Evolutionary conservation across 1,140 invertebrate genomes (phyloP).

Genomic region (Leptinotarsa texana): DNA sequence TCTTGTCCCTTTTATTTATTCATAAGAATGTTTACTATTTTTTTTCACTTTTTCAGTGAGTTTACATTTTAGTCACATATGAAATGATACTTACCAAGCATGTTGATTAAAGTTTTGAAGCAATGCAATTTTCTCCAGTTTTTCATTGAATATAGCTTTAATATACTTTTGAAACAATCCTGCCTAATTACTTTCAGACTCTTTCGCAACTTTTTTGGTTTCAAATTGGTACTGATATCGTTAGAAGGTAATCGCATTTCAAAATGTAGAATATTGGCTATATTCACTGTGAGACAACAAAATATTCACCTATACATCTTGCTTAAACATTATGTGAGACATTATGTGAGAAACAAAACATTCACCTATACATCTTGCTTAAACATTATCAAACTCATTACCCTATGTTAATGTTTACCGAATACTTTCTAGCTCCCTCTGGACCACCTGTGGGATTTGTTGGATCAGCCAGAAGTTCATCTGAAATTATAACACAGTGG

Average conservation of each 20-base stretch:
- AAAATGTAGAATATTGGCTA: not conserved
- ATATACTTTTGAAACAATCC: not conserved
- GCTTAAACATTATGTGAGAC: not conserved
- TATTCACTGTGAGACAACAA: not conserved
- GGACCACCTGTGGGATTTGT: constrained; percentile 88
- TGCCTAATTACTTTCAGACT: too few species aligned
- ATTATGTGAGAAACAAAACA: too few species aligned
- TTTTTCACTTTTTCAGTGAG: constrained; percentile 29
- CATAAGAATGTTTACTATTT: constrained; percentile 25
- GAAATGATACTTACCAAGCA: not conserved
- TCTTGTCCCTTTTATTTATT: constrained; percentile 18
- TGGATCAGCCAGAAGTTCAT: constrained; percentile 87
- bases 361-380: not conserved
- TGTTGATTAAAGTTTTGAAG: constrained; percentile 1
- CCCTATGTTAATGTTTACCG: not conserved
- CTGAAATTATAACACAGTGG: constrained; percentile 97
- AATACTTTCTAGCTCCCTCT: constrained; percentile 72
- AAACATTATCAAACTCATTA: not conserved
- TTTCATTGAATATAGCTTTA: not conserved
- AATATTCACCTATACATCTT: not conserved
- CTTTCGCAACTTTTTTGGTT: too few species aligned
- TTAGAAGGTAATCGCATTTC: too few species aligned
- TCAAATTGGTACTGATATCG: too few species aligned
- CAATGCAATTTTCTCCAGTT: not conserved
- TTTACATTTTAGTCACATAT: not conserved